Conservation (phyloP, 2,113 vertebrate species). For the Turnix velox region DNA sequence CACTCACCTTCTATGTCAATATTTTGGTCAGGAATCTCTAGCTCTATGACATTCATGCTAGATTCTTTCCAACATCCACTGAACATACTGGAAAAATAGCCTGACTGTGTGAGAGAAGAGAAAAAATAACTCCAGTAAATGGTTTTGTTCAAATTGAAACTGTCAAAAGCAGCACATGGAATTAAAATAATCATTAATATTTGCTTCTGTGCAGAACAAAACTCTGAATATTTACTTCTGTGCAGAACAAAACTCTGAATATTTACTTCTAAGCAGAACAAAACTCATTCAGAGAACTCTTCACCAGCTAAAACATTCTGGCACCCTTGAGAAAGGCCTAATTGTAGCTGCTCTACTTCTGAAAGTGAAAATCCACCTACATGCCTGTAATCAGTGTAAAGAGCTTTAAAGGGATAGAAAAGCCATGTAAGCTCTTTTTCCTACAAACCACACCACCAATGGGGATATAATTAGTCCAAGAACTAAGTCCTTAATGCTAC, state of each 20-base stretch:
- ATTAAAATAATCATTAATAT: not conserved
- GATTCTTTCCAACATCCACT: slow-evolving; percentile 98
- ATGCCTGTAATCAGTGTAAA: not conserved
- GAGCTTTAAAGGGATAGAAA: not conserved
- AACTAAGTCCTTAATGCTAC: not conserved
- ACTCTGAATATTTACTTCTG: not conserved
- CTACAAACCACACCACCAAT: not conserved
- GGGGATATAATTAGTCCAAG: not conserved
- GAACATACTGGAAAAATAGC: slow-evolving; percentile 99
- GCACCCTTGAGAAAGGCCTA: not conserved
- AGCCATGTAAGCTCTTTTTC: not conserved
- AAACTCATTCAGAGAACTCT: not conserved
- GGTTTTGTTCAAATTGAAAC: not conserved
- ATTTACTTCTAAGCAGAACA: not conserved
- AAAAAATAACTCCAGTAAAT: not conserved
- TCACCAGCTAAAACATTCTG: not conserved
- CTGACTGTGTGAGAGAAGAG: slow-evolving; percentile 77
- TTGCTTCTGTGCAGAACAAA: not conserved
- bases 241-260: not conserved
- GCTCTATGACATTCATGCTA: slow-evolving; percentile 88
- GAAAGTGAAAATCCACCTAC: not conserved
- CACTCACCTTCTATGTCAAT: slow-evolving; percentile 91
- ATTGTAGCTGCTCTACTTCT: not conserved
- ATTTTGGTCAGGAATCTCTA: slow-evolving; percentile 98
- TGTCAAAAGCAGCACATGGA: not conserved